Evolutionary conservation across 2,113 vertebrate species (phyloP), one percentile per base, ranked within the genome.

Genomic region (Mustelus asterias): DNA sequence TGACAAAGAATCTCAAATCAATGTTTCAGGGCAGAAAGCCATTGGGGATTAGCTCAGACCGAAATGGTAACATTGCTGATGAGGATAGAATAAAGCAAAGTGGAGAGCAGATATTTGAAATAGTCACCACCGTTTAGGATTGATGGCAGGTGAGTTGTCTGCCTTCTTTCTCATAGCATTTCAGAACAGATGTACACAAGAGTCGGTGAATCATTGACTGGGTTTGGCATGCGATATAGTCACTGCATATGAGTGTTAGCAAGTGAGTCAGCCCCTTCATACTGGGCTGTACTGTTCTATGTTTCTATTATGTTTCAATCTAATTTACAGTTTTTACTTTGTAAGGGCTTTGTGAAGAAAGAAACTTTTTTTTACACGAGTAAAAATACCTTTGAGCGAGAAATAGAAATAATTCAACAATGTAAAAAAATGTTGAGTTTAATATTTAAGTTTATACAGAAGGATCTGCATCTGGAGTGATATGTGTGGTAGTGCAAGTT

Each of bases 351-450:
- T 11, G 37, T 48, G 20, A 26, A 54, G 44, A 88, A 88, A 44
- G 14, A n/a, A 29, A 33, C 24, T 16, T 90, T 60, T 60, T 16
- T 33, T n/a, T 69, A 70, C 37, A 26, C 41, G 26, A 94, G 5
- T 94, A 44, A 44, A 65, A 67, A 37, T n/a, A 92, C 33, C 60
- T 60, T 37, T 94, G n/a, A 94, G 0, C 41, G 14, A 67, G 63
- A 94, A 69, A 94, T 44, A 94, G 63, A 44, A 41, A 94, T 70
- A 94, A 94, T 6, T 90, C 11, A 90, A 90, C 72, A 76, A 18
- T 83, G n/a, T 83, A 18, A 83, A 83, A 83, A 41, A 37, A 3
- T 41, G n/a, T 83, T 83, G 14, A 5, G 78, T 5, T 37, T 18
- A 41, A 80, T 80, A 80, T n/a, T 13, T 37, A 37, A 80, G 41